Evolutionary conservation across 1,140 invertebrate species (phyloP).

Genomic region (Drosophila parvula): DNA sequence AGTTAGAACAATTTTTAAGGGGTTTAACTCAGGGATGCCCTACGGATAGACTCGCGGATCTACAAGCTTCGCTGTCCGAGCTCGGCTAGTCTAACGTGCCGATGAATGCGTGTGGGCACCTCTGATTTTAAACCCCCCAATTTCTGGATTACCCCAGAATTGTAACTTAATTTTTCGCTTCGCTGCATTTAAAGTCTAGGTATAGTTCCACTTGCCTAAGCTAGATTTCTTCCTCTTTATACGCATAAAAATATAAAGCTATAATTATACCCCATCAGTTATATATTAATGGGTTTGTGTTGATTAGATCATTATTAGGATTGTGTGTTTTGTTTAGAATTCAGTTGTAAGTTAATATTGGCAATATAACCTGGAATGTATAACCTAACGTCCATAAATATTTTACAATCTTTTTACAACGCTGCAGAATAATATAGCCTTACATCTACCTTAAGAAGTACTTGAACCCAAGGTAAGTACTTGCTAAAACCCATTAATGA

Average conservation of each 20-base stretch:
- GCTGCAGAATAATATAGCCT: constrained; percentile 5
- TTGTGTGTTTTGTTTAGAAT: constrained; percentile 7
- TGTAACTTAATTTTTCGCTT: too few relatives aligned
- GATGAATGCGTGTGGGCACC: too few relatives aligned
- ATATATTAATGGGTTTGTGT: constrained; percentile 1
- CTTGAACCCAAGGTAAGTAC: not conserved
- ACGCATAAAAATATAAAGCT: not conserved
- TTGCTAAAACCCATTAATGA: constrained; percentile 19
- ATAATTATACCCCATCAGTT: not conserved
- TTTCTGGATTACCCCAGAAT: too few relatives aligned
- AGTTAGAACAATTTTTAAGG: not conserved
- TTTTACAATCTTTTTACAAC: constrained; percentile 18
- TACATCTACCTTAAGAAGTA: constrained; percentile 20
- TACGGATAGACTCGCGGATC: too few relatives aligned
- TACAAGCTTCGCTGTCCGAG: too few relatives aligned
- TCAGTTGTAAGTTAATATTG: not conserved
- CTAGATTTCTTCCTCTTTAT: not conserved
- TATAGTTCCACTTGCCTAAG: not conserved
- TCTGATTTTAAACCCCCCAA: too few relatives aligned
- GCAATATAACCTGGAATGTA: not conserved
- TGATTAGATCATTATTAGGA: constrained; percentile 16
- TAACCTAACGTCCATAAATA: constrained; percentile 4
- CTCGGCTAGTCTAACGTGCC: too few relatives aligned
- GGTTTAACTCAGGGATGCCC: not conserved
- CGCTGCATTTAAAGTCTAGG: too few relatives aligned